Evolutionary conservation across 2,797 vertebrate genomes (phyloP), one percentile per base, ranked within the genome.

Genomic region (Pseudomugil gertrudae): DNA sequence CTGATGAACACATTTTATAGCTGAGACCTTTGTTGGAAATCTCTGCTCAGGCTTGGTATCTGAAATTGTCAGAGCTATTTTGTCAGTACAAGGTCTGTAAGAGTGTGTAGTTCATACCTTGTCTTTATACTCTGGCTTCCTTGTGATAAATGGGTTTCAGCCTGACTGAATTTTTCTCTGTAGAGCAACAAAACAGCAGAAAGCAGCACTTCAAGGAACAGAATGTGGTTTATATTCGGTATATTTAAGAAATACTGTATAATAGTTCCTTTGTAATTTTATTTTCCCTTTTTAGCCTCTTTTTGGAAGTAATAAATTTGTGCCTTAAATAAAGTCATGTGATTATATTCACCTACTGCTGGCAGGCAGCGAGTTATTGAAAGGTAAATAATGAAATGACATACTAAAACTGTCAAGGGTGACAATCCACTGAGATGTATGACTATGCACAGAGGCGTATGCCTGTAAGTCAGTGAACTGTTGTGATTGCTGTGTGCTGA

Each of bases 371-470:
- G 61, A 65, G 76, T 75, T 43, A 30, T 76, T 69, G 45, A 50
- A 79, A 79, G 29, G 85, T 87, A 85, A 85, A 84, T 84, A 76
- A 89, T 84, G 59, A 68, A 76, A 84, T 52, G 62, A 65, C 61
- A 70, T 78, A 75, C 69, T 86, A 72, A 47, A 85, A 73, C 75
- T 86, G 85, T 82, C 85, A 63, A 47, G 51, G 63, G 15, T 81
- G 80, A 78, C 68, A 72, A 58, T 43, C 63, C 61, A 62, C 63
- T 60, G 45, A 72, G 33, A 86, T 70, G 17, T 86, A 84, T 17
- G 17, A 54, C 17, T n/a, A 1, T 68, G 63, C 61, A 64, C 15
- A 72, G 66, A 63, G 69, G 43, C 43, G 27, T 35, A 19, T 66
- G 63, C 59, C 54, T 72, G 30, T 59, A 51, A 67, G 36, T 50